Percentiles rank a stretch among this genome's conserved stretches.
phyloP scores from a whole-genome alignment of 1,140 invertebrate genomes.

The Musca vetustissima region DNA sequence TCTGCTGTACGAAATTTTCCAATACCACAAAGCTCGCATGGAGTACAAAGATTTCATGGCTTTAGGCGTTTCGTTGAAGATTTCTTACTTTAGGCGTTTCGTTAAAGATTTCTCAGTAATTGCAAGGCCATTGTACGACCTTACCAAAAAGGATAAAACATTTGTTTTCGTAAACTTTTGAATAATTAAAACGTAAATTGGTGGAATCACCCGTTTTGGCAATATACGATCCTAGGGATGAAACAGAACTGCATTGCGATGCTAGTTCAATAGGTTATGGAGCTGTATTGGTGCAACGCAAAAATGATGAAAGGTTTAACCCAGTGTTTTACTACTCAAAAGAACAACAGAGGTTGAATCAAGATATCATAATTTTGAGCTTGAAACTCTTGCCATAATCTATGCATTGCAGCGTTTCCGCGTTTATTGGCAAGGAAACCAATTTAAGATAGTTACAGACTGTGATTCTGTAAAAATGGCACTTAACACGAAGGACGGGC shows the following conservation, averaged over 20 bases:
- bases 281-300: constrained; percentile 10
- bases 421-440: neutral
- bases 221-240: constrained; percentile 33
- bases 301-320: constrained; percentile 22
- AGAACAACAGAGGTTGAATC: neutral
- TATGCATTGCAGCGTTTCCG: neutral
- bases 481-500: neutral
- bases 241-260: constrained; percentile 14
- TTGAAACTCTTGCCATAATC: constrained; percentile 12
- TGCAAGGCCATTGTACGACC: constrained; percentile 11
- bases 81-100: constrained; percentile 25
- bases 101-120: constrained; percentile 19
- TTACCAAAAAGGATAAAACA: constrained; percentile 7
- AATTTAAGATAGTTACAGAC: neutral
- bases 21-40: neutral
- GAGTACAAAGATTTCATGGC: constrained; percentile 1
- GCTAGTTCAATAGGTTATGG: constrained; percentile 10
- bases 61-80: too few relatives aligned
- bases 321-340: neutral
- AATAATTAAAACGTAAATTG: constrained; percentile 4
- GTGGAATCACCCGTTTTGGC: constrained; percentile 33
- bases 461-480: constrained; percentile 3
- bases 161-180: constrained; percentile 8
- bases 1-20: constrained; percentile 11
- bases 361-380: constrained; percentile 6